phyloP scores from a whole-genome alignment of 2,797 vertebrate species.

The Perdix hodgsoniae region DNA sequence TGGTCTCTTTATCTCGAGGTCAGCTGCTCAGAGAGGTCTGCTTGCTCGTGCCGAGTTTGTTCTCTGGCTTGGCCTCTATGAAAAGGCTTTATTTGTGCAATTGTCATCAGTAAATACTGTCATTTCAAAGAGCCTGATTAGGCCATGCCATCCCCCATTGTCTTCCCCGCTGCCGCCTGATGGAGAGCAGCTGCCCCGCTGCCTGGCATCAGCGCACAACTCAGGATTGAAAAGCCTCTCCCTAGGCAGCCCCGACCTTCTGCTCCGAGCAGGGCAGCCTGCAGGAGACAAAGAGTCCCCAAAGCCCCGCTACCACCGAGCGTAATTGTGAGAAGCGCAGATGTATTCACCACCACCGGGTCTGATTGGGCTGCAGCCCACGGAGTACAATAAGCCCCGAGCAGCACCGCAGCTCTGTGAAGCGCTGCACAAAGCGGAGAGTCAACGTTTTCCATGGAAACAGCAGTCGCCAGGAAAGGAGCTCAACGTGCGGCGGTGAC shows the following conservation, averaged over 20 bases:
- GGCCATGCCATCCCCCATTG: neutral
- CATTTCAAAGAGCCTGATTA: neutral
- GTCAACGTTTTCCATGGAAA: constrained; percentile 27
- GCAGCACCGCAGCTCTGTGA: accelerated
- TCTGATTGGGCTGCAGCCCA: neutral
- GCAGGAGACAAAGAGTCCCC: neutral
- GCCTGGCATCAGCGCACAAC: neutral
- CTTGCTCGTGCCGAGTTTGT: neutral
- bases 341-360: neutral
- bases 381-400: accelerated
- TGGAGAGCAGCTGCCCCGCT: neutral
- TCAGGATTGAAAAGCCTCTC: neutral
- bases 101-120: neutral
- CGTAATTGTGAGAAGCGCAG: neutral
- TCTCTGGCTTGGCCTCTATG: neutral
- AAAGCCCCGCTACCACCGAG: accelerated
- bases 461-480: constrained; percentile 11
- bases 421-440: neutral
- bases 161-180: neutral
- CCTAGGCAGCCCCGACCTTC: neutral
- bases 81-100: neutral
- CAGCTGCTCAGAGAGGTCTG: neutral
- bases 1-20: neutral
- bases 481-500: neutral
- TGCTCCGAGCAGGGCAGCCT: neutral